Percentiles rank a stretch among this genome's conserved stretches.
phyloP scores from a whole-genome alignment of 2,797 vertebrate genomes.

The Paedocypris micromegethes region DNA sequence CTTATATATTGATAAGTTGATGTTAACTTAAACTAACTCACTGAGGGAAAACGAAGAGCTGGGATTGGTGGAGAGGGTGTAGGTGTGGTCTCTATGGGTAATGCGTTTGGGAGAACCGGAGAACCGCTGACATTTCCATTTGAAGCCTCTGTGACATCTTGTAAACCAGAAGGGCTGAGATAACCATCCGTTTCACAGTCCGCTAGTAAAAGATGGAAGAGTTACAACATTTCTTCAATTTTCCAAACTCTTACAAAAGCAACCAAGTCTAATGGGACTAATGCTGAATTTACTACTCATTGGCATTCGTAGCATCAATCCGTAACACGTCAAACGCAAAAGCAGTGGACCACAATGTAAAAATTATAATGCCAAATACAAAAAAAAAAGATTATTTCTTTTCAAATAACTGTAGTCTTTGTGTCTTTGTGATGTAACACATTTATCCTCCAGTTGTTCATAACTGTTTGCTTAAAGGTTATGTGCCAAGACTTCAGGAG shows the following conservation, averaged over 20 bases:
- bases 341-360: no score
- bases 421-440: no score
- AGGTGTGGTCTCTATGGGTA: constrained; percentile 17
- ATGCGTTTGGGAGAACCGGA: constrained; percentile 41
- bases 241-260: no score
- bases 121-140: constrained; percentile 48
- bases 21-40: constrained; percentile 13
- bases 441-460: no score
- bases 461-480: no score
- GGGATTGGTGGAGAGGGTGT: constrained; percentile 22
- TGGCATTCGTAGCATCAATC: no score
- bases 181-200: constrained; percentile 93
- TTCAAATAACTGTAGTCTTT: background rate
- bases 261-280: no score
- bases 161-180: constrained; percentile 86
- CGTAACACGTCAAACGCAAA: no score
- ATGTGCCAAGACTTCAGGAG: background rate
- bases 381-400: background rate
- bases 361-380: no score
- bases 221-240: background rate
- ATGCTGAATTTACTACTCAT: no score
- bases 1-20: no score
- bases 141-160: constrained; percentile 73
- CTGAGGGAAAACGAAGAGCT: constrained; percentile 47
- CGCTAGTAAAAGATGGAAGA: constrained; percentile 63